Evolutionary conservation across 2,888 invertebrate species (phyloP).

Genomic region (Cylloceria caligata): DNA sequence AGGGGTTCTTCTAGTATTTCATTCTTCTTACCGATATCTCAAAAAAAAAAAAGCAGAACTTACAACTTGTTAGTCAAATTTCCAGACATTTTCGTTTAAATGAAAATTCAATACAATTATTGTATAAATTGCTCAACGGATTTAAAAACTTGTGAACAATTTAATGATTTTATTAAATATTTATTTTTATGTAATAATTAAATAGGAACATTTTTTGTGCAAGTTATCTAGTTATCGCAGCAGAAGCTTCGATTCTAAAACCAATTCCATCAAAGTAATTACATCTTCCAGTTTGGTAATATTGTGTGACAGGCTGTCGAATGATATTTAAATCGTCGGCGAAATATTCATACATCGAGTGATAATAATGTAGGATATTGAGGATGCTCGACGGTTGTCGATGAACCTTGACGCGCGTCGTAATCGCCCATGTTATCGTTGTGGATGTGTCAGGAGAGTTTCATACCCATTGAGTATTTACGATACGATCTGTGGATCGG

Average conservation of each 20-base stretch:
- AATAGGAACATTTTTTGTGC: too few relatives aligned
- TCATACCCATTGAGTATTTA: slow-evolving; percentile 34
- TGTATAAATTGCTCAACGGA: too few relatives aligned
- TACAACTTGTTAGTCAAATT: neutral
- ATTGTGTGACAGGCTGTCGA: slow-evolving; percentile 1
- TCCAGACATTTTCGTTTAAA: too few relatives aligned
- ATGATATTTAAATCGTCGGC: slow-evolving; percentile 11
- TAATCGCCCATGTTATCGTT: slow-evolving; percentile 20
- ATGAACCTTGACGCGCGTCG: slow-evolving; percentile 30
- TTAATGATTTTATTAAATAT: too few relatives aligned
- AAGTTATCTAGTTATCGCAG: too few relatives aligned
- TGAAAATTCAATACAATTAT: too few relatives aligned
- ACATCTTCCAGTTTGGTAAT: neutral
- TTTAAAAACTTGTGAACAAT: too few relatives aligned
- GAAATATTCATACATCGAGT: slow-evolving; percentile 14
- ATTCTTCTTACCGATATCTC: neutral
- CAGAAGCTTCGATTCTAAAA: neutral
- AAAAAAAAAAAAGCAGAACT: neutral
- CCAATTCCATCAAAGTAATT: neutral
- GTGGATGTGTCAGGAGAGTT: slow-evolving; percentile 37
- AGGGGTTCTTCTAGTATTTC: neutral
- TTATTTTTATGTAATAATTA: too few relatives aligned
- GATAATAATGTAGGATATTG: slow-evolving; percentile 37
- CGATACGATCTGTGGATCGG: neutral
- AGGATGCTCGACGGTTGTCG: neutral